Base-by-base conservation (phyloP, 2,113 vertebrate species). In the Channa argus region DNA sequence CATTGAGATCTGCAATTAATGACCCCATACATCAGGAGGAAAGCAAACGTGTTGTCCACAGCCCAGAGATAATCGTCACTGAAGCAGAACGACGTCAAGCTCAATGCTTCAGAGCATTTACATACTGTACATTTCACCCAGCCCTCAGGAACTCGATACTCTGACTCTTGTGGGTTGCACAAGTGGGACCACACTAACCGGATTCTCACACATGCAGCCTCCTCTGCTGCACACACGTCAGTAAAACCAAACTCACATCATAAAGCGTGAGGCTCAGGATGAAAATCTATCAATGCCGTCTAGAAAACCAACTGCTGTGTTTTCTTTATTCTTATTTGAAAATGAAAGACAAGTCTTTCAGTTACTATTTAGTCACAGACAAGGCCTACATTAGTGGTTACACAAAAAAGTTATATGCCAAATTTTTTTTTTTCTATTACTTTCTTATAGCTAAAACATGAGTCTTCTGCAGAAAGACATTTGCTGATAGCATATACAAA, bases 21-120 rank as follows among this genome's bases (percentile, higher is more conserved):
- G 39, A 24, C 46, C 36, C 34, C n/a, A 36, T 7, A 41, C 4
- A 41, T 15, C 47, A 52, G 38, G 65, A 14, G 61, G 47, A 36
- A 60, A 8, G 37, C 38, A 24, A 34, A 60, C 44, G 74, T 13
- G 39, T 37, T 38, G 8, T 61, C 49, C 43, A 49, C 41, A 12
- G 43, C 39, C 45, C 13, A 8, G 54, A 54, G 64, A 62, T 67
- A 41, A 68, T 61, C 63, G 64, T 52, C 33, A 65, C 53, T 24
- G 62, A 64, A 68, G 56, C 51, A 45, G 38, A 80, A 72, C 24
- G 14, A 53, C 8, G 52, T 7, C 11, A 13, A 65, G 74, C 65
- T 44, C 13, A 15, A 6, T 39, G 36, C 69, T 79, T 43, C 4
- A 0, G 15, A 72, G 68, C 13, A 11, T 33, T 60, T 53, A 43